These are phyloP conservation scores for Trematomus loennbergii DNA, from an alignment of 2,113 vertebrate genomes.

Conservation along the genomic window DNA sequence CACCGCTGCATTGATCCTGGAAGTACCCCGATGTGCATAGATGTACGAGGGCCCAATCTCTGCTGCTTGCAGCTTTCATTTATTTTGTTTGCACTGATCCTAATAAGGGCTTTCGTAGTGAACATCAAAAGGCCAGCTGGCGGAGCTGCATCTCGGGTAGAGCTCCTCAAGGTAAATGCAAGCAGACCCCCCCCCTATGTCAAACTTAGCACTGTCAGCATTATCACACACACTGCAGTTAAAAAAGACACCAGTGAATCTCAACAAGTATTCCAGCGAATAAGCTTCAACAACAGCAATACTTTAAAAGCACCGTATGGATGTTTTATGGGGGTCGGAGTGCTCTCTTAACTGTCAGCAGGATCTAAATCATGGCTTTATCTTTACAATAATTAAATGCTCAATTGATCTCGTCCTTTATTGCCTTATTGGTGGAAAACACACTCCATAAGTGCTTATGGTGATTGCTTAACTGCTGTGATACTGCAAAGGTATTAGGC, in stretches of 20 bases:
- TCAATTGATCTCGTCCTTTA: constrained; percentile 65
- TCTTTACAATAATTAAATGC: constrained; percentile 74
- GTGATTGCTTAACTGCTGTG: constrained; percentile 58
- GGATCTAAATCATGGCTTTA: constrained; percentile 62
- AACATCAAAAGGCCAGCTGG: constrained; percentile 65
- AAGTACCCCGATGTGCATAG: no score
- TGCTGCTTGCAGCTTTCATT: constrained; percentile 6
- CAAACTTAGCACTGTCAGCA: constrained; percentile 62
- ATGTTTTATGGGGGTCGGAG: constrained; percentile 23
- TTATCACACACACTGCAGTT: constrained; percentile 17
- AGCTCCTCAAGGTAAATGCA: constrained; percentile 66
- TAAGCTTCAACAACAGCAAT: constrained; percentile 29
- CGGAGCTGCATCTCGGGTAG: constrained; percentile 36
- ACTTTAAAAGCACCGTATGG: constrained; percentile 14
- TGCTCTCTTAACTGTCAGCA: constrained; percentile 31
- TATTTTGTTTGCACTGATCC: constrained; percentile 60
- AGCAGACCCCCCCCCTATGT: constrained; percentile 11
- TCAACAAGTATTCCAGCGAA: constrained; percentile 19
- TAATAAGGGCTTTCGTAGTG: constrained; percentile 59
- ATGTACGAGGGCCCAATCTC: no score
- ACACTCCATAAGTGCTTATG: constrained; percentile 36
- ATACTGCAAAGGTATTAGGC: constrained; percentile 58
- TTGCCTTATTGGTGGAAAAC: constrained; percentile 60
- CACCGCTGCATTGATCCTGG: no score
- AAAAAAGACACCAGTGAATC: constrained; percentile 35